Percentiles rank a stretch among this genome's conserved stretches.
Evolutionary conservation across 2,113 vertebrate genomes (phyloP).

Genomic region (Solenodon paradoxus): DNA sequence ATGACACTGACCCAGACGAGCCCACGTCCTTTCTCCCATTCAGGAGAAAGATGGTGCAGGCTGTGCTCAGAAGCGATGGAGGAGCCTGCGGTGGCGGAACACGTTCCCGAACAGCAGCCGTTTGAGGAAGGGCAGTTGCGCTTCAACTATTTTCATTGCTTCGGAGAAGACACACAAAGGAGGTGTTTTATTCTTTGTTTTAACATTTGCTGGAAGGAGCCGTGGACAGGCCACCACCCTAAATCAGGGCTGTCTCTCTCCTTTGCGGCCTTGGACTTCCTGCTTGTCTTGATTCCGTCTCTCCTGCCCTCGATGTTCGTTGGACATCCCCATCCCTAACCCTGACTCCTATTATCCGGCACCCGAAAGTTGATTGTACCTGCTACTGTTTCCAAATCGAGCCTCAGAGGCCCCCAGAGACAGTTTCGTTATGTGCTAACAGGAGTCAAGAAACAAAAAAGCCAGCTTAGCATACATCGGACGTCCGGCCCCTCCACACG

Average conservation of each 20-base stretch:
- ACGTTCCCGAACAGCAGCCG: background rate
- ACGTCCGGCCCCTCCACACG: too few species aligned
- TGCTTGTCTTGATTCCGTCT: background rate
- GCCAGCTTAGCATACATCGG: too few species aligned
- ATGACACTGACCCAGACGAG: accelerated
- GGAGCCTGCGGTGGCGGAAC: background rate
- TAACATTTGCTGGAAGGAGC: accelerated
- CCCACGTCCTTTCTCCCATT: background rate
- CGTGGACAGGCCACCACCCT: accelerated
- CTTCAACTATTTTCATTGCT: background rate
- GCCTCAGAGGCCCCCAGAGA: too few species aligned
- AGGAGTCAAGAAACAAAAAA: too few species aligned
- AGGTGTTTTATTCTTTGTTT: too few species aligned
- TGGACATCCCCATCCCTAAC: background rate
- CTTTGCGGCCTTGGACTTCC: too few species aligned
- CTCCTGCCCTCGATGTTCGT: accelerated
- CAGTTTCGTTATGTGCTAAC: too few species aligned
- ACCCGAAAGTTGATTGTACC: too few species aligned
- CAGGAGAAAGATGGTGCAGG: accelerated
- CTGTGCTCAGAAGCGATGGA: background rate
- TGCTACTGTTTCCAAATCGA: too few species aligned
- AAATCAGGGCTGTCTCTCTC: background rate
- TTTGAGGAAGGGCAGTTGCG: background rate
- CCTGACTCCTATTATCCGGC: accelerated
- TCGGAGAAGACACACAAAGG: background rate